Evolutionary conservation across 2,113 vertebrate genomes (phyloP), one percentile per base, ranked within the genome.

Genomic region (Alexandromys fortis): DNA sequence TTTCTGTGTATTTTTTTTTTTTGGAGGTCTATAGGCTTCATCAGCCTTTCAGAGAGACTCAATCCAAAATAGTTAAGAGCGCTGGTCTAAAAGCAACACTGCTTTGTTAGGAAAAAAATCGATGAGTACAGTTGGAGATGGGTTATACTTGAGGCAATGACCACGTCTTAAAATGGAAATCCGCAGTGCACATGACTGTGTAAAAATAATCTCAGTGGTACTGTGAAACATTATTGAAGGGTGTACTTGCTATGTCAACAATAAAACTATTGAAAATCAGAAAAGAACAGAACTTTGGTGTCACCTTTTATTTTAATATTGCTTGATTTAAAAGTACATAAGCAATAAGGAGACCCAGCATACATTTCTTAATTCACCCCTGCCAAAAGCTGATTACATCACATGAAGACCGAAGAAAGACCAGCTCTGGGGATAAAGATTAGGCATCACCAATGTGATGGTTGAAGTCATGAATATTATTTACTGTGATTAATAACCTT

Each of bases 61-160:
- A 7, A 38, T 85, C 76, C 70, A 81, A 95, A 97, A 93, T 94
- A 93, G 65, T 92, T 65, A 86, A 85, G 75, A 87, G 55, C 22
- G 0, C 70, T 85, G 70, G 42, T 95, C 73, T 95, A 93, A 97
- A 97, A 87, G 77, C 68, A 88, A 87, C 88, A 92, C 10, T 85
- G 76, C 76, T 93, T 95, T 90, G 58, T 90, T 81, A 77, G 97
- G 79, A 52, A 92, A 96, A 55, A 95, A 96, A 24, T 35, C 92
- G 81, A 92, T 86, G 79, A 93, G 63, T n/a, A 3, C 33, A 45
- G 13, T 94, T 73, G 78, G 33, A 81, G 7, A 83, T 26, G 61
- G 8, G 24, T 33, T 85, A 19, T 14, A 12, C 30, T 76, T 42
- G 63, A 58, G 49, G 17, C 3, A 5, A 87, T 70, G 88, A 75